Evolutionary conservation across 2,888 invertebrate species (phyloP).

Genomic region (Hypsopygia costalis): DNA sequence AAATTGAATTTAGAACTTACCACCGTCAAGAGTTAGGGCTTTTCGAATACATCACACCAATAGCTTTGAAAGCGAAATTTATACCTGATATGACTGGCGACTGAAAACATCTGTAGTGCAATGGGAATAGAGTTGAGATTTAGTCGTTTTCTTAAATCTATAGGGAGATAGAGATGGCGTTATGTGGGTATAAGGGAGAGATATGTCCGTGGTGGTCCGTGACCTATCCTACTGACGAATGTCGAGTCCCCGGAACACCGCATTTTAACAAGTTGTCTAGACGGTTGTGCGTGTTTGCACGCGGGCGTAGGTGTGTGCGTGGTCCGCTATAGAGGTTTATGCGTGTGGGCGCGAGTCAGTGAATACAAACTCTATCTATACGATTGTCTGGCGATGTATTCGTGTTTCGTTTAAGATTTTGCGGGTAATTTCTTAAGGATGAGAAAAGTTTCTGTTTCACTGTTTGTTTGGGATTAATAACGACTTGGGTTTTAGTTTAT

Average conservation of each 20-base stretch:
- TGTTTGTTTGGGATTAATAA: not conserved
- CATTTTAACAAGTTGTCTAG: conserved; percentile 76
- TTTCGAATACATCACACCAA: conserved; percentile 27
- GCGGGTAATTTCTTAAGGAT: conserved; percentile 1
- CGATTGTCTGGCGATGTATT: not conserved
- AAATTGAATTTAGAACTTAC: conserved; percentile 18
- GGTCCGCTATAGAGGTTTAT: conserved; percentile 6
- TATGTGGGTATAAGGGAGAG: conserved; percentile 45
- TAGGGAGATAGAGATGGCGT: conserved; percentile 34
- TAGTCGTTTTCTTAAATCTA: conserved; percentile 15
- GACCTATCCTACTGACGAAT: conserved; percentile 80
- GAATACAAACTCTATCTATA: not conserved
- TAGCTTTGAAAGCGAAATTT: conserved; percentile 77
- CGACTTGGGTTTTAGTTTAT: not conserved
- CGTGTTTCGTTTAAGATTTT: not conserved
- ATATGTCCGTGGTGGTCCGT: conserved; percentile 63
- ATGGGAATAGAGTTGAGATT: conserved; percentile 34
- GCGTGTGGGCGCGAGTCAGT: conserved; percentile 2
- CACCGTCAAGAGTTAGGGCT: conserved; percentile 30
- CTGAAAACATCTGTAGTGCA: conserved; percentile 18
- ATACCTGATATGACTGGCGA: conserved; percentile 47
- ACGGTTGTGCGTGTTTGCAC: conserved; percentile 49
- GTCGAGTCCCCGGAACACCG: conserved; percentile 76
- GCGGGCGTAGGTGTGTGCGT: conserved; percentile 29
- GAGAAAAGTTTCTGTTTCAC: not conserved